Evolutionary conservation across 2,113 vertebrate genomes (phyloP).

Genomic region (Cyanoliseus patagonus): DNA sequence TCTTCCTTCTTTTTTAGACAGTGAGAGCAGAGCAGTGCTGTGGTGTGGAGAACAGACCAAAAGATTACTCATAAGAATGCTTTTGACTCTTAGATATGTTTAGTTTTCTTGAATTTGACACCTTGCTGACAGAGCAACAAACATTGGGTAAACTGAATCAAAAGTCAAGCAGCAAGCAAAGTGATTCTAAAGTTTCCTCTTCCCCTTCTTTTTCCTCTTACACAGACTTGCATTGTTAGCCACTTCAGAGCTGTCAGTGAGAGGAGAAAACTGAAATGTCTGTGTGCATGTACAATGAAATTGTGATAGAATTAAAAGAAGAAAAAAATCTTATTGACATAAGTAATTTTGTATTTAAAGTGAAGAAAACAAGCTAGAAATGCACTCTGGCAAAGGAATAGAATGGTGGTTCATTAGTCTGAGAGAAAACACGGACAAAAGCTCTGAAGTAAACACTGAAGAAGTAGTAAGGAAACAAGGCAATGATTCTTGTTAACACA

Average conservation of each 20-base stretch:
- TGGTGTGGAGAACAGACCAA: background rate
- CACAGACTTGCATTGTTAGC: background rate
- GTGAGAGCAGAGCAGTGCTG: background rate
- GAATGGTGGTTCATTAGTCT: background rate
- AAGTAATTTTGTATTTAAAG: background rate
- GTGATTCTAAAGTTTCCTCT: background rate
- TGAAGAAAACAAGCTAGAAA: background rate
- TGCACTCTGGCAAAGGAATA: background rate
- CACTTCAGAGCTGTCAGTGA: background rate
- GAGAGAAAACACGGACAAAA: background rate
- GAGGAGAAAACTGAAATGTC: background rate
- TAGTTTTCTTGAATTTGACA: background rate
- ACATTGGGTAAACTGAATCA: background rate
- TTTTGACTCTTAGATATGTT: background rate
- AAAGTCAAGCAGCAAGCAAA: background rate
- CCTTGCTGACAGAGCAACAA: background rate
- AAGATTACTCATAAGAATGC: background rate
- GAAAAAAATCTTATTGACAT: background rate
- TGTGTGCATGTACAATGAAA: background rate
- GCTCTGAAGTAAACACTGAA: background rate
- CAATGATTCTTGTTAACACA: background rate
- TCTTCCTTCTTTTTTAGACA: background rate
- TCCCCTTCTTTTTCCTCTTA: fast-evolving
- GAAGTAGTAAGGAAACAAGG: background rate
- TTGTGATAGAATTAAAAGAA: background rate